These are phyloP conservation scores for Mythimna impura DNA, from an alignment of 2,888 invertebrate species.

Conservation along the genomic window DNA sequence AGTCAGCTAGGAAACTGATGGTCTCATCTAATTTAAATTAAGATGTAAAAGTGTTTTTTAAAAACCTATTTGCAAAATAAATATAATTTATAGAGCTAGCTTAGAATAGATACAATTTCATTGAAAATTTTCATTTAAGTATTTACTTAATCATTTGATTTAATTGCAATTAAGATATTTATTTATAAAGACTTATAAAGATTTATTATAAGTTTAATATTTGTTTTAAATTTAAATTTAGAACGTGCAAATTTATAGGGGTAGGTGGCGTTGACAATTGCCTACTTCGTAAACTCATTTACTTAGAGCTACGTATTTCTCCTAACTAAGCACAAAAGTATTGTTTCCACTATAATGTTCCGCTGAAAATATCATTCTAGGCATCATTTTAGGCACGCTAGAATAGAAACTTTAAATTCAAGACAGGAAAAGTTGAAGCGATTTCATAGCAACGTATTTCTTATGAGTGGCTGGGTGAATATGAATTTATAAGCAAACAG, in stretches of 20 bases:
- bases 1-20: no score
- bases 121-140: no score
- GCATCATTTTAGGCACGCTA: constrained; percentile 48
- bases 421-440: constrained; percentile 34
- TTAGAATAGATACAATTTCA: no score
- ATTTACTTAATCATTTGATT: no score
- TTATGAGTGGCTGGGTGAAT: constrained; percentile 38
- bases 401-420: constrained; percentile 52
- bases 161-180: no score
- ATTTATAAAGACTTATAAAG: no score
- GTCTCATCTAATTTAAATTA: no score
- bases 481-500: constrained; percentile 58
- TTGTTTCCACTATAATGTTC: constrained; percentile 29
- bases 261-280: constrained; percentile 25
- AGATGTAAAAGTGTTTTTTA: no score
- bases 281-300: constrained; percentile 37
- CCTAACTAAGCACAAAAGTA: constrained; percentile 25
- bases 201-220: no score
- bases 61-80: no score
- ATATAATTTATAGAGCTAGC: no score
- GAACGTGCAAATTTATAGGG: constrained; percentile 4
- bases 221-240: no score
- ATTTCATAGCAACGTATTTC: constrained; percentile 40
- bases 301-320: constrained; percentile 16
- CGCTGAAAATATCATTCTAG: constrained; percentile 26